Evolutionary conservation across 2,113 vertebrate species (phyloP).

Genomic region (zebrafish (Danio rerio)): DNA sequence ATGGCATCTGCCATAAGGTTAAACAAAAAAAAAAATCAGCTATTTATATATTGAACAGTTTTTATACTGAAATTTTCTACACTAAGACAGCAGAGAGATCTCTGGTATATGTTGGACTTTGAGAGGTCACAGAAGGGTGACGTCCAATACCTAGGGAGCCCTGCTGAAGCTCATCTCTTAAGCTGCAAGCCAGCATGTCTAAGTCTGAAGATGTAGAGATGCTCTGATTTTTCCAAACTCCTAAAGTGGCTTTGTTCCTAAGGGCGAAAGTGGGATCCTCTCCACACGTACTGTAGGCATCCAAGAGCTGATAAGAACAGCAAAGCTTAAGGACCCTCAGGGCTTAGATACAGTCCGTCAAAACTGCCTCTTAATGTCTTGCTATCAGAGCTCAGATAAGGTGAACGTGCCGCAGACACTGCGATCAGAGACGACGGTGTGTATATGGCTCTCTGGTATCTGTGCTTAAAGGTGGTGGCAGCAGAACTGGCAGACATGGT

Average conservation of each 20-base stretch:
- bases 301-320: slow-evolving; percentile 51
- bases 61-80: neutral
- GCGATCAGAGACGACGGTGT: neutral
- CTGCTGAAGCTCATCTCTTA: slow-evolving; percentile 26
- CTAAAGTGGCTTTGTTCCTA: slow-evolving; percentile 26
- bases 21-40: neutral
- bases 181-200: slow-evolving; percentile 27
- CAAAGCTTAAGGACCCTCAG: slow-evolving; percentile 31
- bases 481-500: slow-evolving; percentile 50
- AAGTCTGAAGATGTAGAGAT: slow-evolving; percentile 22
- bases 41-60: too few species aligned
- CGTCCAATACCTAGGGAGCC: slow-evolving; percentile 4
- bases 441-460: slow-evolving; percentile 20
- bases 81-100: neutral
- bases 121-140: slow-evolving; percentile 26
- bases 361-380: slow-evolving; percentile 8
- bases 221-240: slow-evolving; percentile 26
- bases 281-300: slow-evolving; percentile 25
- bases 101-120: neutral
- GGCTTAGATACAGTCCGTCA: slow-evolving; percentile 35
- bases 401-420: slow-evolving; percentile 32
- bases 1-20: slow-evolving; percentile 5
- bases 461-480: slow-evolving; percentile 23
- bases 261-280: slow-evolving; percentile 24
- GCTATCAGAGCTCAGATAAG: slow-evolving; percentile 55